Percentiles rank a stretch among this genome's conserved stretches.
Evolutionary conservation across 2,797 vertebrate species (phyloP).

Genomic region (Sebastes oblongus): DNA sequence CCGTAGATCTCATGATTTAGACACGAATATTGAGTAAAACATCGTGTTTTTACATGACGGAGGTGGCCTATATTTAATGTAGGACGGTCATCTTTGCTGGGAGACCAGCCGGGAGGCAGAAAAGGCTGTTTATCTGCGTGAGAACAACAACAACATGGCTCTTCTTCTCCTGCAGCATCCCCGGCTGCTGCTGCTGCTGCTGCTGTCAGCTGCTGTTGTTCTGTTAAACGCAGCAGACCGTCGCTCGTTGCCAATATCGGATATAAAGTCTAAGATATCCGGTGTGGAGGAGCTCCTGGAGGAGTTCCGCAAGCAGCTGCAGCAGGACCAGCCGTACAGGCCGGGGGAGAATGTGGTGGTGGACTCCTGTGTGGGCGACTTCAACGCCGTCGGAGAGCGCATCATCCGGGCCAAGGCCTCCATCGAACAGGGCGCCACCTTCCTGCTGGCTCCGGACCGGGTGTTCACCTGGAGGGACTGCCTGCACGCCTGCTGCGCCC

Average conservation of each 20-base stretch:
- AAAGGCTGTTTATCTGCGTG: constrained; percentile 29
- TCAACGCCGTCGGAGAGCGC: constrained; percentile 81
- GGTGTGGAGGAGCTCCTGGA: constrained; percentile 91
- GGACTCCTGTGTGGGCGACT: constrained; percentile 80
- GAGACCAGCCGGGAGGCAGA: constrained; percentile 31
- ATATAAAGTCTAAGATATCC: constrained; percentile 84
- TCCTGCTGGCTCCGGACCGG: constrained; percentile 84
- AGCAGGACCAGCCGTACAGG: constrained; percentile 83
- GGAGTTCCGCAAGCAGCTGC: constrained; percentile 91
- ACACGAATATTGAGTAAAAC: not conserved
- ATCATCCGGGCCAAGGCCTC: constrained; percentile 94
- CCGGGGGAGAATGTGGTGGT: constrained; percentile 22
- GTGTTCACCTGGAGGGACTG: constrained; percentile 88
- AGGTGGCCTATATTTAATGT: not conserved
- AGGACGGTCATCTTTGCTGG: not conserved
- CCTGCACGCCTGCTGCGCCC: constrained; percentile 90
- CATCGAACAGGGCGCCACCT: constrained; percentile 90
- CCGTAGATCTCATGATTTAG: not conserved
- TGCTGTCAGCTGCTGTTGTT: constrained; percentile 19
- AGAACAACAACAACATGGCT: constrained; percentile 75
- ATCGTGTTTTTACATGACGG: not conserved
- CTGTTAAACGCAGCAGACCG: constrained; percentile 14
- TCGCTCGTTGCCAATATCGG: constrained; percentile 76
- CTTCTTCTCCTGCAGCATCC: constrained; percentile 57
- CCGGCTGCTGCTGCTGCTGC: constrained; percentile 25